Evolutionary conservation across 2,888 invertebrate species (phyloP), one percentile per base, ranked within the genome.

Genomic region (Exephanes ischioxanthus): DNA sequence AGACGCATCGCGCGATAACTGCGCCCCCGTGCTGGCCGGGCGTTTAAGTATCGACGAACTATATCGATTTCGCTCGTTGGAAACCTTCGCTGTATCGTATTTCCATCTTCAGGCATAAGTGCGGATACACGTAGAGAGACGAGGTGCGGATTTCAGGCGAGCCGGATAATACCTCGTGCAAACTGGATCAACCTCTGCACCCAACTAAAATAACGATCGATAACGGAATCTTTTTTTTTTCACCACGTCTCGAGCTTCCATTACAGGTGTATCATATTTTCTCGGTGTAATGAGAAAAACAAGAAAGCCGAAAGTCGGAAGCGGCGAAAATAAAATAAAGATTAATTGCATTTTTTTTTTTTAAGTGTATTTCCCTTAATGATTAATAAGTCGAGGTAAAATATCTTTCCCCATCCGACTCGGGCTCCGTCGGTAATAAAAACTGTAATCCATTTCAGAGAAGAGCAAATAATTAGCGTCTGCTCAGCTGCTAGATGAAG

Each of bases 91-190:
- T 51, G 68, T 84, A 84, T 84, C 84, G 73, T 70, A 78, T 84
- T 84, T 81, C 84, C 78, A 78, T 84, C 78, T 81, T n/a, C n/a
- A 22, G 30, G 19, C 81, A 63, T 78, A 70, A 72, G 68, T 55
- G 37, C 41, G 45, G 30, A 19, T 41, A 63, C 55, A 55, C 41
- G 19, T 45, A 33, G 58, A 33, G 30, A 26, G 22, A 22, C 66
- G 61, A 63, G 55, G 51, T 80, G 61, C 30, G 61, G 61, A 37
- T 80, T 80, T n/a, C 80, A 77, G 71, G 33, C 55, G 61, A 66
- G 66, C 19, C 66, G 22, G 67, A 67, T 77, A 84, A 84, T 80
- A 73, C 71, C 61, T 78, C 77, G 78, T 55, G 72, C 77, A 77
- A 84, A 84, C 72, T 67, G n/a, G 22, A 78, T 83, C 41, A 61